These are phyloP conservation scores for Trimorus sp. DNA, from an alignment of 2,888 invertebrate species.

Conservation along the genomic window DNA sequence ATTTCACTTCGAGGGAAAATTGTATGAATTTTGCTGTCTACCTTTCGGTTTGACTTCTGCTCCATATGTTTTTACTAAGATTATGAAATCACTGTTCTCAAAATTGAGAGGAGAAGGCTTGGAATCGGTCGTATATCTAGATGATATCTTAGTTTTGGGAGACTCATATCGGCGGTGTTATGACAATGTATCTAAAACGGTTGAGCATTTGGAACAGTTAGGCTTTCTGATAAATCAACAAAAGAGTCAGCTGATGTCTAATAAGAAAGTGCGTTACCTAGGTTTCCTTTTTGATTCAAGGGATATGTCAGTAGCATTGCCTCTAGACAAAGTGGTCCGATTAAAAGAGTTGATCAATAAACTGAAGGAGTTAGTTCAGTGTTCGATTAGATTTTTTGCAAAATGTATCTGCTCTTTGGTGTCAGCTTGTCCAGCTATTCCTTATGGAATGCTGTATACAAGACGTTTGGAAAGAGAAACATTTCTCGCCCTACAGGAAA, in stretches of 20 bases:
- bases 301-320: too few relatives aligned
- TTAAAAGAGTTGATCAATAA: too few relatives aligned
- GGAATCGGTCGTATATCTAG: neutral
- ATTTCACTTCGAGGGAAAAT: conserved; percentile 48
- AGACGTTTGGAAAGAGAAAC: neutral
- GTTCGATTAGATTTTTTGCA: too few relatives aligned
- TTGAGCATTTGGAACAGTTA: too few relatives aligned
- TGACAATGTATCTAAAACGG: too few relatives aligned
- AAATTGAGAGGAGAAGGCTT: neutral
- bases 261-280: too few relatives aligned
- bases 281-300: too few relatives aligned
- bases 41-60: conserved; percentile 8
- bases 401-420: neutral
- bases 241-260: too few relatives aligned
- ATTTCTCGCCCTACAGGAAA: too few relatives aligned
- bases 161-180: neutral
- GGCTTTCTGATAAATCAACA: neutral
- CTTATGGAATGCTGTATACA: neutral
- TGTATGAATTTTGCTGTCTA: conserved; percentile 3
- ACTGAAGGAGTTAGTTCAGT: neutral
- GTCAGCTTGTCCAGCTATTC: conserved; percentile 1
- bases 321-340: too few relatives aligned
- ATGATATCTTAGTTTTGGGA: neutral
- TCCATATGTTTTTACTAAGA: neutral
- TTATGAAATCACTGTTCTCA: neutral